A percentile compares a stretch with the other conserved stretches of the same genome.
Conservation (phyloP, 2,888 invertebrate species). For the Phorcus lineatus region DNA sequence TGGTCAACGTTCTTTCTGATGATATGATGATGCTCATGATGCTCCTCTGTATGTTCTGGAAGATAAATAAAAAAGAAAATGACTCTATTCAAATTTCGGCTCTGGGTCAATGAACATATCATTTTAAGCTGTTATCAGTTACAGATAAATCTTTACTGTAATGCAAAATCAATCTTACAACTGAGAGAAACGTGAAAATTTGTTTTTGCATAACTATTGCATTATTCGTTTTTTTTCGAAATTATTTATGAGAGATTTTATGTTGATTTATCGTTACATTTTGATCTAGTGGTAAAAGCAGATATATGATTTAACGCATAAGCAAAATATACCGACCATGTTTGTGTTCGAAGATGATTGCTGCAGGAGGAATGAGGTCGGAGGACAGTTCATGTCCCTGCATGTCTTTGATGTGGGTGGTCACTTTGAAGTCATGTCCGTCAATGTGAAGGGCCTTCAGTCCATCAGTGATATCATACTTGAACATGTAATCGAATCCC, state of each 20-base stretch:
- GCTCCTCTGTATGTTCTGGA: slow-evolving; percentile 19
- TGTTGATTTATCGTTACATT: not conserved
- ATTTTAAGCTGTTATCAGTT: too few species aligned
- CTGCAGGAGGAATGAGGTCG: slow-evolving; percentile 23
- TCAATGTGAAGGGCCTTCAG: not conserved
- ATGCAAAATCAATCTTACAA: too few species aligned
- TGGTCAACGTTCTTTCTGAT: slow-evolving; percentile 37
- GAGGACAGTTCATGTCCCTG: slow-evolving; percentile 19
- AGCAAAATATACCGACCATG: not conserved
- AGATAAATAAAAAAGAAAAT: not conserved
- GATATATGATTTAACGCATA: not conserved
- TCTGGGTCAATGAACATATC: too few species aligned
- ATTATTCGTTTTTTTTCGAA: not conserved
- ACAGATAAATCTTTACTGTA: too few species aligned
- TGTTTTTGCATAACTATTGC: too few species aligned
- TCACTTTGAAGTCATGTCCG: slow-evolving; percentile 9
- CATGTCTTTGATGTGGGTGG: slow-evolving; percentile 10
- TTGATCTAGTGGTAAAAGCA: not conserved
- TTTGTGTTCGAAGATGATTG: slow-evolving; percentile 19
- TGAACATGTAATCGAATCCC: slow-evolving; percentile 31
- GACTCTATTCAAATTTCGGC: not conserved
- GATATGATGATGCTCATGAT: not conserved
- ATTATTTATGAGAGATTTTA: not conserved
- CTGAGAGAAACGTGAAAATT: too few species aligned
- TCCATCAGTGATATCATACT: slow-evolving; percentile 28